These are phyloP conservation scores for Andrena fulva DNA, from an alignment of 2,888 invertebrate genomes.

Conservation along the genomic window DNA sequence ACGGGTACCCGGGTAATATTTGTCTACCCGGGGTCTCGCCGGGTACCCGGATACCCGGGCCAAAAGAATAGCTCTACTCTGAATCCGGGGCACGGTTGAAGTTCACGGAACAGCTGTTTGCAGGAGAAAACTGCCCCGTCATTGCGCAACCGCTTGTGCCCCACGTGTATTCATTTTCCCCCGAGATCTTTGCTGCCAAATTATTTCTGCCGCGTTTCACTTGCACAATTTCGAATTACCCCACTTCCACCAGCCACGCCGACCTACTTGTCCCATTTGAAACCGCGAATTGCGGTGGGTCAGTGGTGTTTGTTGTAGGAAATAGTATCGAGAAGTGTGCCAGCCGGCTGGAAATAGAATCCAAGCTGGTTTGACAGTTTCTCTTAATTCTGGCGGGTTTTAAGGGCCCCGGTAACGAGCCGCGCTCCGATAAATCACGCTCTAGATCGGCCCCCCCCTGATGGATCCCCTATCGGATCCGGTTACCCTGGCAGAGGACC, in stretches of 20 bases:
- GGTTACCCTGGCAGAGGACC: slow-evolving; percentile 16
- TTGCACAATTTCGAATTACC: slow-evolving; percentile 76
- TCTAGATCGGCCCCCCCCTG: slow-evolving; percentile 20
- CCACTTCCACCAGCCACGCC: slow-evolving; percentile 57
- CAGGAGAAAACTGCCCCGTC: slow-evolving; percentile 50
- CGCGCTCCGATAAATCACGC: slow-evolving; percentile 2
- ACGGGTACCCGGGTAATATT: too few species aligned
- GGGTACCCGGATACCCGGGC: too few species aligned
- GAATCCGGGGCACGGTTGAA: not conserved
- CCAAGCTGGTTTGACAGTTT: slow-evolving; percentile 39
- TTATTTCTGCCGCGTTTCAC: slow-evolving; percentile 76
- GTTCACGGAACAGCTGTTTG: slow-evolving; percentile 61
- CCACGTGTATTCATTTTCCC: slow-evolving; percentile 68
- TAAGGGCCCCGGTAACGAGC: slow-evolving; percentile 24
- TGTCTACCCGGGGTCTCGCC: too few species aligned
- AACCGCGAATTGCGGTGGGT: slow-evolving; percentile 32
- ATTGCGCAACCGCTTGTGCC: slow-evolving; percentile 69
- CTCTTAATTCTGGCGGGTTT: slow-evolving; percentile 55
- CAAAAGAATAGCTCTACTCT: too few species aligned
- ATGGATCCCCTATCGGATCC: slow-evolving; percentile 11
- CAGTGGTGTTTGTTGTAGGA: slow-evolving; percentile 42
- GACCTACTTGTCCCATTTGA: slow-evolving; percentile 63
- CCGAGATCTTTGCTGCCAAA: slow-evolving; percentile 74
- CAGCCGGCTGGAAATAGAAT: slow-evolving; percentile 51
- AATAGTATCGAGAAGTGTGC: slow-evolving; percentile 59